Conservation (phyloP, 1,140 invertebrate species). For the Zaprionus taronus region DNA sequence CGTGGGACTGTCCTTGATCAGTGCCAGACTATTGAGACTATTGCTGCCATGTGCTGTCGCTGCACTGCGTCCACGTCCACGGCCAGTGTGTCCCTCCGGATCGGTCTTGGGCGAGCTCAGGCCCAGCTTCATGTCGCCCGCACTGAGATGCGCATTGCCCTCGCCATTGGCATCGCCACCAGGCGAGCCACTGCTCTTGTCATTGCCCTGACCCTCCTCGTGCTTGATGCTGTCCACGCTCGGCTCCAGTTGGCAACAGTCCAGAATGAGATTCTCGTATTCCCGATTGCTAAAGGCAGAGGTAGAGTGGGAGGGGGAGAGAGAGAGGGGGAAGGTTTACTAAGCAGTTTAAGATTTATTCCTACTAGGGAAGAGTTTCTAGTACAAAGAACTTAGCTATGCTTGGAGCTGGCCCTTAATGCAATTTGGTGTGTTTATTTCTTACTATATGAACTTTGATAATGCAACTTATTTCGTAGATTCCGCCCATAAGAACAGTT, state of each 20-base stretch:
- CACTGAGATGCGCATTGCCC: slow-evolving; percentile 55
- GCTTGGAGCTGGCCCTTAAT: too few relatives aligned
- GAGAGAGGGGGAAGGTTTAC: not conserved
- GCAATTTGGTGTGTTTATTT: too few relatives aligned
- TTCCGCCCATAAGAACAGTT: not conserved
- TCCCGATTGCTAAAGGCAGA: slow-evolving; percentile 90
- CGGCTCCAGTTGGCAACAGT: slow-evolving; percentile 95
- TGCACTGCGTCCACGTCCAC: slow-evolving; percentile 60
- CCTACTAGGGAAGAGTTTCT: not conserved
- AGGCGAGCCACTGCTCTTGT: slow-evolving; percentile 93
- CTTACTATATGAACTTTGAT: not conserved
- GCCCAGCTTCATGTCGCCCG: slow-evolving; percentile 61
- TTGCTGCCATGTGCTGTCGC: slow-evolving; percentile 53
- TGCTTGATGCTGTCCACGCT: slow-evolving; percentile 90
- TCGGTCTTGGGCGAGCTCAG: slow-evolving; percentile 70
- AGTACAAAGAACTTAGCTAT: too few relatives aligned
- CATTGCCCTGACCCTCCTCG: slow-evolving; percentile 90
- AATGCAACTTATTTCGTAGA: not conserved
- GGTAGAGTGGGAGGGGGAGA: not conserved
- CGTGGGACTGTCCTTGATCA: slow-evolving; percentile 75
- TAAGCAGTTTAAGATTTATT: not conserved
- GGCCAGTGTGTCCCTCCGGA: slow-evolving; percentile 66
- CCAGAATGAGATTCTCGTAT: slow-evolving; percentile 95
- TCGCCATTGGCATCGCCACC: slow-evolving; percentile 89
- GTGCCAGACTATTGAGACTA: slow-evolving; percentile 51